Conservation (phyloP, 1,140 invertebrate genomes). For the Papilio polytes region DNA sequence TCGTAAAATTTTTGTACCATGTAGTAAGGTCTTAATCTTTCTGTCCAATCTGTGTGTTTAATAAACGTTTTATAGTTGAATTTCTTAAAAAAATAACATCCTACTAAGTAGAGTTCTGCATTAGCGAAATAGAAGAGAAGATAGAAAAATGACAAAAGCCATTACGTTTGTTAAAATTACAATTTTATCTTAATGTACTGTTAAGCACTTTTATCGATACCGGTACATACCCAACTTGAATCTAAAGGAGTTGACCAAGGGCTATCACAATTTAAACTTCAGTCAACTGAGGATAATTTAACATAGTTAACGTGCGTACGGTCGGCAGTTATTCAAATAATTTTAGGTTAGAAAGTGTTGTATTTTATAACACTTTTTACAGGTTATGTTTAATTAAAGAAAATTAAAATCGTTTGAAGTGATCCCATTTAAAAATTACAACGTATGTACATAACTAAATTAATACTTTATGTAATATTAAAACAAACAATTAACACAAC, state of each 20-base stretch:
- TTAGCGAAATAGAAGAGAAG: too few species aligned
- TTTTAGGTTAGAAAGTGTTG: background rate
- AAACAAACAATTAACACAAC: constrained; percentile 5
- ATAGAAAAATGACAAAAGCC: too few species aligned
- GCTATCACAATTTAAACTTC: constrained; percentile 69
- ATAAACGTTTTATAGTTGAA: too few species aligned
- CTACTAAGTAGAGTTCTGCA: too few species aligned
- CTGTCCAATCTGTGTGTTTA: too few species aligned
- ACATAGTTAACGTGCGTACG: constrained; percentile 21
- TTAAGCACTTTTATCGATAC: constrained; percentile 50
- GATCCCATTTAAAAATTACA: too few species aligned
- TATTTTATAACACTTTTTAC: background rate
- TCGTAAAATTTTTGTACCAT: background rate
- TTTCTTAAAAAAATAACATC: too few species aligned
- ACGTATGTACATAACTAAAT: too few species aligned
- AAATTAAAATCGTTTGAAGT: too few species aligned
- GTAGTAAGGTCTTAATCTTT: too few species aligned
- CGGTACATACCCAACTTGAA: constrained; percentile 54
- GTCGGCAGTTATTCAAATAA: background rate
- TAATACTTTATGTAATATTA: background rate
- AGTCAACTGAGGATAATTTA: constrained; percentile 71
- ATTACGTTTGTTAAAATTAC: too few species aligned
- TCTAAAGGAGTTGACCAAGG: constrained; percentile 65
- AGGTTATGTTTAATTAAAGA: background rate
- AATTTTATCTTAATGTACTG: too few species aligned